Conservation (phyloP, 2,113 vertebrate genomes). For the Mastomys coucha region DNA sequence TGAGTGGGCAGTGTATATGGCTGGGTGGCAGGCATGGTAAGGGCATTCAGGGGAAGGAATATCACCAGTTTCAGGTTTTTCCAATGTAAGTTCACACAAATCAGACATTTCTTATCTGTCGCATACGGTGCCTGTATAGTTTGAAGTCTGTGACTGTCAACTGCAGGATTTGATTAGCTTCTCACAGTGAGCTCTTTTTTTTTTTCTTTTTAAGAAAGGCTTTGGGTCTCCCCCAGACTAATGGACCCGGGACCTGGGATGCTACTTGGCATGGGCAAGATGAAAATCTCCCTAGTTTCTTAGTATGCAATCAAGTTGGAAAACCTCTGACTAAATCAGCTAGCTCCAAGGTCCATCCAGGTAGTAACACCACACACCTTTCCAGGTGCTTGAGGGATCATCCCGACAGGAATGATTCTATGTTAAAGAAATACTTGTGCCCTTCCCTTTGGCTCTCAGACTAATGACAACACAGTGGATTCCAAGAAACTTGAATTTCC, state of each 20-base stretch:
- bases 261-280: neutral
- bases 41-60: neutral
- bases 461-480: neutral
- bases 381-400: fast-evolving
- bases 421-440: neutral
- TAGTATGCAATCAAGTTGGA: neutral
- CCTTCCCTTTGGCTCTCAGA: neutral
- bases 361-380: neutral
- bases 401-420: neutral
- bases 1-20: neutral
- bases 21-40: fast-evolving
- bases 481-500: neutral
- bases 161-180: neutral
- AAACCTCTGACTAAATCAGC: neutral
- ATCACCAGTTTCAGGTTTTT: neutral
- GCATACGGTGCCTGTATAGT: neutral
- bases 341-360: neutral
- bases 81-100: neutral
- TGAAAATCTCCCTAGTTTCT: neutral
- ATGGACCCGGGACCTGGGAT: neutral
- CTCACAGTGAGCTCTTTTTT: neutral
- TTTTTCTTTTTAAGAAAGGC: neutral
- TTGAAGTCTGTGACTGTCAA: neutral
- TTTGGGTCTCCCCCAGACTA: neutral
- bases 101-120: neutral